Conservation (phyloP, 2,888 invertebrate species). For the Dioctria linearis region DNA sequence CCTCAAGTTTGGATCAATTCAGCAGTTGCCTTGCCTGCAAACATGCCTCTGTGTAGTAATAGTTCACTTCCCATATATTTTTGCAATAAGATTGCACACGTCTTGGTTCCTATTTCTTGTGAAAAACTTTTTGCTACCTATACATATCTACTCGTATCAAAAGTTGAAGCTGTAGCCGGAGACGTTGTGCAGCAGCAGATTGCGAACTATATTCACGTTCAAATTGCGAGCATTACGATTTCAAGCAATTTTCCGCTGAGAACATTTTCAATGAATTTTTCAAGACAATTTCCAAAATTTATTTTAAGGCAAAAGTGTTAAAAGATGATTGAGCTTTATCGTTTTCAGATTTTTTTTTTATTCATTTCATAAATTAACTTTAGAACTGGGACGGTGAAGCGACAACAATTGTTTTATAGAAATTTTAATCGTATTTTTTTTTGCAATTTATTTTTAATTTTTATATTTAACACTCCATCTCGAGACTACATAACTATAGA, state of each 20-base stretch:
- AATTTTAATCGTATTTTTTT: too few species aligned
- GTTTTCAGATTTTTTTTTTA: too few species aligned
- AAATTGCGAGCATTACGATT: background rate
- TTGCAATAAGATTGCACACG: background rate
- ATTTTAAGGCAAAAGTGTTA: too few species aligned
- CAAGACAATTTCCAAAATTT: background rate
- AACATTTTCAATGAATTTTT: background rate
- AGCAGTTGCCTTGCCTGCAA: conserved; percentile 1
- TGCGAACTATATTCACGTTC: background rate
- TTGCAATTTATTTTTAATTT: too few species aligned
- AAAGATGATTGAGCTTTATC: too few species aligned
- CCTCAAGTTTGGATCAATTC: too few species aligned
- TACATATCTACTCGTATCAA: background rate
- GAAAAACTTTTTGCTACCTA: background rate
- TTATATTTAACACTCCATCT: too few species aligned
- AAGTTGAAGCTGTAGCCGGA: background rate
- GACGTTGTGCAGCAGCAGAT: background rate
- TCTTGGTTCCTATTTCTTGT: background rate
- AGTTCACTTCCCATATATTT: conserved; percentile 6
- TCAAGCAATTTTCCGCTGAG: background rate
- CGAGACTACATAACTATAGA: too few species aligned
- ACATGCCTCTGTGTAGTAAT: background rate
- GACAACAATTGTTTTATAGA: too few species aligned
- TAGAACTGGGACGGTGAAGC: too few species aligned
- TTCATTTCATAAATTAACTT: too few species aligned